Evolutionary conservation across 2,888 invertebrate genomes (phyloP).

Genomic region (Gortyna flavago): DNA sequence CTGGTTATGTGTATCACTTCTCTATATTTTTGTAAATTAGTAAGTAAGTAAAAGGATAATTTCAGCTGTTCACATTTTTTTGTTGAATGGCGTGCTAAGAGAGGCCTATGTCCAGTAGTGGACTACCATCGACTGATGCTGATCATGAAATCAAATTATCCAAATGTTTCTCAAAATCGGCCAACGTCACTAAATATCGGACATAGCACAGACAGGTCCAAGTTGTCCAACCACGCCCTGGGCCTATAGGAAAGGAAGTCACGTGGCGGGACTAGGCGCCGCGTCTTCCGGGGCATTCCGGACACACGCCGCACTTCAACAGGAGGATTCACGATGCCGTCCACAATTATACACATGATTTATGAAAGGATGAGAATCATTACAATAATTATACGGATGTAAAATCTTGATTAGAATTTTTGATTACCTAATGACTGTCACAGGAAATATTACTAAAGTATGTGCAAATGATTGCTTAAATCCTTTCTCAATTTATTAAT

Average conservation of each 20-base stretch:
- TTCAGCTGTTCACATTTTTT: not conserved
- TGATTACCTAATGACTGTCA: not conserved
- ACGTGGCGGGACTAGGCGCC: slow-evolving; percentile 59
- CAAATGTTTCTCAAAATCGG: not conserved
- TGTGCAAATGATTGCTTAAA: too few species aligned
- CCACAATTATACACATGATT: slow-evolving; percentile 38
- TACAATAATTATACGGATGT: slow-evolving; percentile 10
- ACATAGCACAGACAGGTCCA: slow-evolving; percentile 24
- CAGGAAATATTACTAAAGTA: slow-evolving; percentile 3
- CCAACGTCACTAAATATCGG: not conserved
- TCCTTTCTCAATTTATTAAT: not conserved
- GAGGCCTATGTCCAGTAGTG: not conserved
- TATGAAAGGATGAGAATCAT: slow-evolving; percentile 30
- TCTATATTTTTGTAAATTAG: not conserved
- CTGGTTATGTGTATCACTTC: too few species aligned
- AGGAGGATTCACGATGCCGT: slow-evolving; percentile 24
- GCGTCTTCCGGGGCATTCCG: slow-evolving; percentile 54
- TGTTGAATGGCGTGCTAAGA: not conserved
- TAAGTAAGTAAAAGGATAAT: not conserved
- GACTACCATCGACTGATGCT: not conserved
- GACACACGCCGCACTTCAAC: slow-evolving; percentile 1
- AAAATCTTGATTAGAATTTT: slow-evolving; percentile 11
- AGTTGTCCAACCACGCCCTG: slow-evolving; percentile 20
- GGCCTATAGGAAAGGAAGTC: slow-evolving; percentile 60
- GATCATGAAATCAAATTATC: not conserved